Percentiles rank a stretch among this genome's conserved stretches.
phyloP scores from a whole-genome alignment of 2,797 vertebrate species.

The Tapera naevia region DNA sequence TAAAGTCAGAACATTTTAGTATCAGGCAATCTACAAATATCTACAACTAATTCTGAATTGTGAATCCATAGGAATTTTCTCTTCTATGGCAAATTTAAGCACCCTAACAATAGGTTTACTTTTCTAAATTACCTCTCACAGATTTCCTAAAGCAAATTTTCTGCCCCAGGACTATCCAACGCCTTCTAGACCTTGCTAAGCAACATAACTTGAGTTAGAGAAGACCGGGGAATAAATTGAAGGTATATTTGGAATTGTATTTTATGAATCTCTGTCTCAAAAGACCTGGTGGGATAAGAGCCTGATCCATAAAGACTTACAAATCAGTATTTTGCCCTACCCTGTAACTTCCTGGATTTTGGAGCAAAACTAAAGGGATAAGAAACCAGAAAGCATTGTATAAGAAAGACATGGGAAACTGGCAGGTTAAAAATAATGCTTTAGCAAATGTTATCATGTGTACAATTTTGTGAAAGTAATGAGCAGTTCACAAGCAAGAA shows the following conservation, averaged over 20 bases:
- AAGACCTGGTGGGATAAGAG: background rate
- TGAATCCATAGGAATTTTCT: background rate
- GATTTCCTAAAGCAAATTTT: background rate
- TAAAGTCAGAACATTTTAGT: background rate
- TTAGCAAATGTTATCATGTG: background rate
- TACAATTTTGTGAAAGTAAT: background rate
- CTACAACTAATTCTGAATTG: background rate
- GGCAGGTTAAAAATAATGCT: background rate
- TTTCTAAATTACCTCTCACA: background rate
- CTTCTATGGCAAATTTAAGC: background rate
- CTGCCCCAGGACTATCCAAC: background rate
- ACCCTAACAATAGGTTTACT: background rate
- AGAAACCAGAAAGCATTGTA: background rate
- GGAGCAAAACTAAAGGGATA: background rate
- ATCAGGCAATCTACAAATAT: background rate
- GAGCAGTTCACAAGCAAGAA: background rate
- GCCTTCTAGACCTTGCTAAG: background rate
- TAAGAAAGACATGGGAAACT: background rate
- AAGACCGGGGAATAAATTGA: background rate
- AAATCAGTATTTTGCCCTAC: background rate
- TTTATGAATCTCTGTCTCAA: background rate
- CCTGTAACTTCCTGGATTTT: background rate
- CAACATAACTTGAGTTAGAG: background rate
- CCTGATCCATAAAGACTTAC: background rate
- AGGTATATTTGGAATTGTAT: background rate